Evolutionary conservation across 2,797 vertebrate species (phyloP), one percentile per base, ranked within the genome.

Genomic region (Cossypha caffra): DNA sequence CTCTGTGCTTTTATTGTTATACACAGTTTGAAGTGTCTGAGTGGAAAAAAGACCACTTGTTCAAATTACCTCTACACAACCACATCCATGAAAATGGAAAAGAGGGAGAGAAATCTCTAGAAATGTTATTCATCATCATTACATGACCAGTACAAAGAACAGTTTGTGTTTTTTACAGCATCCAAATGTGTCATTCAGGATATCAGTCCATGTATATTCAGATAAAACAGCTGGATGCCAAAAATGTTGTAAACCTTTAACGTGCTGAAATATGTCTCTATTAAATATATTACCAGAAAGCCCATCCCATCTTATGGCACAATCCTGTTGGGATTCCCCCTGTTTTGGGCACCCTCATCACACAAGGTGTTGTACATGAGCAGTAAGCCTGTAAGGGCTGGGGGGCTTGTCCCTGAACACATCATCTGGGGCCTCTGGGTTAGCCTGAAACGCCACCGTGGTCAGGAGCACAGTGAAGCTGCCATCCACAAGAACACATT

Each of bases 301-400:
- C 21, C 10, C 10, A 2, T 23, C 2, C 1, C 6, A 35, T 13
- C 5, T 52, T 52, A 64, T 42, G 38, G 14, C n/a, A 66, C 12
- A 59, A 61, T 78, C 5, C 31, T 85, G 3, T 28, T 63, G 24
- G 1, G 16, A 59, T 80, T 69, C 19, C 3, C 11, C 43, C 7
- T 29, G 1, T 35, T 63, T 78, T 42, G 23, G 8, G 7, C 45
- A 61, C 35, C 10, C 28, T 33, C 10, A 15, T 45, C 16, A 14
- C 0, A 2, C 23, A 81, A 24, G 0, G 0, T 16, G 12, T 5
- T 69, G 3, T n/a, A 29, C 1, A 1, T 10, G 21, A 84, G 5
- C n/a, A 63, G 29, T 8, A 33, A 38, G 3, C 3, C 13, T 11
- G 2, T 4, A 33, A 64, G 21, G 24, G 10, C 29, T 61, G 14